Base-by-base conservation (phyloP, 1,140 invertebrate genomes). In the Galleria mellonella region DNA sequence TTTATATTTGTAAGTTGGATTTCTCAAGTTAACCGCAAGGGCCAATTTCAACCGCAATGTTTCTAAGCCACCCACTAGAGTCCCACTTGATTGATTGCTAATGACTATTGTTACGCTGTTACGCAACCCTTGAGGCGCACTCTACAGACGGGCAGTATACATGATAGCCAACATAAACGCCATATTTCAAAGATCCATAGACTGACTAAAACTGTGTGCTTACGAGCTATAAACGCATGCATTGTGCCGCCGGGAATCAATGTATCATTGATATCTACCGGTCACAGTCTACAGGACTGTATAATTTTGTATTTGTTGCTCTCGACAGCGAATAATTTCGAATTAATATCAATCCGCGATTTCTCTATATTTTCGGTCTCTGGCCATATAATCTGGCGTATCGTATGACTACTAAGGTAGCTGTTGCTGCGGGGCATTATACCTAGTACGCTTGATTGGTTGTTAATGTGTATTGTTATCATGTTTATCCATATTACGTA, bases 81-180 rank as follows among this genome's bases (percentile, higher is more conserved):
- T 65, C 48, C 32, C 37, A 51, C 51, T 50, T 65, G 73, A 81
- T 81, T 81, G 76, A 81, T 75, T 72, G 72, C 65, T 70, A 75
- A 81, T 75, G 64, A 72, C 66, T 68, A 72, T 79, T 69, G 69
- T 74, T 76, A 71, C 50, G 53, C 54, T 60, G 53, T 69, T 69
- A 70, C 56, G 61, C 55, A 63, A 74, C 49, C 68, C 66, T 44
- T 41, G 44, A 63, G 72, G 60, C 62, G 35, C 31, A 49, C 48
- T 51, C 55, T 56, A 55, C 51, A 47, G 62, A 56, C 69, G 64
- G 62, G 64, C 75, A 64, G 55, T 59, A 55, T 53, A 71, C 68
- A 69, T 71, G 69, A 72, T 64, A 45, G 58, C 52, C 47, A 44
- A 62, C 55, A 67, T 79, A 74, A 72, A 43, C 52, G 57, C 59